These are phyloP conservation scores for Bombus pyrosoma DNA, from an alignment of 1,140 invertebrate species.

Conservation along the genomic window DNA sequence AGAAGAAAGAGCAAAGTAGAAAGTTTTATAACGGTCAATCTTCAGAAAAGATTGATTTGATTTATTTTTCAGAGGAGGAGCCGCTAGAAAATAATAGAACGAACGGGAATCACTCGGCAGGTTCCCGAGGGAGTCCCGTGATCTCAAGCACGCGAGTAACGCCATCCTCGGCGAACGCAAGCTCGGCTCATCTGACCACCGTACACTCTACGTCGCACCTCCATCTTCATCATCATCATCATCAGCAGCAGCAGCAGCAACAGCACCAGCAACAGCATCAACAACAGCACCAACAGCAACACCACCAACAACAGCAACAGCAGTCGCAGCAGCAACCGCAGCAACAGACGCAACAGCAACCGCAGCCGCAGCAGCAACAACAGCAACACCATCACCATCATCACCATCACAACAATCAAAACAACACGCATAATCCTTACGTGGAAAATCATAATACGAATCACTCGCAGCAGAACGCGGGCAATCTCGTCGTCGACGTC, in stretches of 20 bases:
- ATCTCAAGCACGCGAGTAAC: slow-evolving; percentile 72
- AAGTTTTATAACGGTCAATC: too few relatives aligned
- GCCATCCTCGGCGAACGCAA: slow-evolving; percentile 64
- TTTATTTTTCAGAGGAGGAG: slow-evolving; percentile 77
- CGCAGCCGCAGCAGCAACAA: slow-evolving; percentile 37
- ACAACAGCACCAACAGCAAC: slow-evolving; percentile 23
- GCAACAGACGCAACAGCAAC: slow-evolving; percentile 29
- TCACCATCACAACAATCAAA: slow-evolving; percentile 75
- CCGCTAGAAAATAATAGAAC: slow-evolving; percentile 76
- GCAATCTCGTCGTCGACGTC: slow-evolving; percentile 75
- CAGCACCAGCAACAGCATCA: slow-evolving; percentile 43
- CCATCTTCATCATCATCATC: slow-evolving; percentile 53
- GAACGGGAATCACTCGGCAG: slow-evolving; percentile 73
- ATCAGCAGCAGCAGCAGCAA: slow-evolving; percentile 46
- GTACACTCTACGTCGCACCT: slow-evolving; percentile 63
- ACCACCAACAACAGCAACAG: slow-evolving; percentile 70
- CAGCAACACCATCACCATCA: slow-evolving; percentile 64
- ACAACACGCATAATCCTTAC: slow-evolving; percentile 75
- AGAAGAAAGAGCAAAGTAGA: too few relatives aligned
- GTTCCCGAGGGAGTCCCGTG: slow-evolving; percentile 72
- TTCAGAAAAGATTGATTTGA: slow-evolving; percentile 6
- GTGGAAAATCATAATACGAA: slow-evolving; percentile 79
- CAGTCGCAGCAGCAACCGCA: slow-evolving; percentile 38
- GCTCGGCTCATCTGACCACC: slow-evolving; percentile 68
- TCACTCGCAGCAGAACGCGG: slow-evolving; percentile 72